Evolutionary conservation across 1,140 invertebrate genomes (phyloP), one percentile per base, ranked within the genome.

Genomic region (Notospermus geniculatus): DNA sequence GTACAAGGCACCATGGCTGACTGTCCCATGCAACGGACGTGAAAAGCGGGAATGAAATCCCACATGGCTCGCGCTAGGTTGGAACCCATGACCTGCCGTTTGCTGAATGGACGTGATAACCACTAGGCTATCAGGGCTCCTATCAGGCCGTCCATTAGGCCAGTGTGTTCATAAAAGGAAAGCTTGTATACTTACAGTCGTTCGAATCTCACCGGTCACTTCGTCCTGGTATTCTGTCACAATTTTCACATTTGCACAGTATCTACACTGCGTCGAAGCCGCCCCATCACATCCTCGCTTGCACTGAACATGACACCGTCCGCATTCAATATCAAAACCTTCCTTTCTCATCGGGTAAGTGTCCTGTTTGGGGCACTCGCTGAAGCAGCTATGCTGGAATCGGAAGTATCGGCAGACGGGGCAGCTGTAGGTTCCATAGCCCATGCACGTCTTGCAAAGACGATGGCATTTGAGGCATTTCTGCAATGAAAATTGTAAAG

Each of bases 391-490:
- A 17, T 25, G 15, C 53, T 45, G 23, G 39, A 28, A 58, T 4
- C 23, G 22, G 36, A 56, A 58, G 41, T 58, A 32, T 7, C 53
- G 29, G 39, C 57, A 58, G 23, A n/a, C 13, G 41, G 29, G 30
- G 41, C 39, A 58, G 22, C 17, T 58, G 25, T 50, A 50, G 41
- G 30, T 52, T 5, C 57, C 57, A 13, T 17, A 19, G 17, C 17
- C 30, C 23, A 19, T 7, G 23, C 57, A 58, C 7, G 28, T 45
- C 41, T 52, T 32, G 27, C 57, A 58, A 4, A 58, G 30, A 4
- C 53, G 5, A 23, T 58, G 32, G 57, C 57, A 58, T 52, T 52
- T 45, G 41, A 58, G 9, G 41, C 57, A 58, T 22, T 19, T 32
- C 57, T 58, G 45, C 5, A 58, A 41, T 7, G 23, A 19, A 58